A percentile compares a stretch with the other conserved stretches of the same genome.
Evolutionary conservation across 1,140 invertebrate genomes (phyloP).

Genomic region (Hycleus cichorii): DNA sequence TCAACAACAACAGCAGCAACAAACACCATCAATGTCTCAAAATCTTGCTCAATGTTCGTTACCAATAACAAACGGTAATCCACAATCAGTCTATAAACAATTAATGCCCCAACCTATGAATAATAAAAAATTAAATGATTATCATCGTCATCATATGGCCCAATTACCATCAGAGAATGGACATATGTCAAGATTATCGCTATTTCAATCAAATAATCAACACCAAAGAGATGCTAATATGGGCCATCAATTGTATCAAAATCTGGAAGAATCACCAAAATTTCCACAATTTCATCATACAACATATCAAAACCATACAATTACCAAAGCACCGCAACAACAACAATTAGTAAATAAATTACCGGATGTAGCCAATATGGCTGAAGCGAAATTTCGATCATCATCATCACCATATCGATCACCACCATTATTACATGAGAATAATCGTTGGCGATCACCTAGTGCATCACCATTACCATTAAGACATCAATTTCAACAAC

Average conservation of each 20-base stretch:
- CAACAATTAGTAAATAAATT: neutral
- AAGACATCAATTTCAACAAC: slow-evolving; percentile 20
- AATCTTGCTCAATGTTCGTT: slow-evolving; percentile 7
- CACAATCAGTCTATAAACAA: slow-evolving; percentile 6
- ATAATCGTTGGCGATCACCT: slow-evolving; percentile 30
- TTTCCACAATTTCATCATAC: slow-evolving; percentile 25
- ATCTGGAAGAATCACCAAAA: slow-evolving; percentile 1
- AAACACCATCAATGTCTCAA: neutral
- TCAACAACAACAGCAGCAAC: slow-evolving; percentile 9
- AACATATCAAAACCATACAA: slow-evolving; percentile 19
- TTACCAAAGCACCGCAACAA: neutral
- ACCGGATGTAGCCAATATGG: slow-evolving; percentile 6
- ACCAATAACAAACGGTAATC: slow-evolving; percentile 7
- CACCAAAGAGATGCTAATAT: slow-evolving; percentile 25
- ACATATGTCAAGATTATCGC: slow-evolving; percentile 15
- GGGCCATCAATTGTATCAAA: neutral
- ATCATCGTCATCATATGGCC: neutral
- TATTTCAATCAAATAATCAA: slow-evolving; percentile 14
- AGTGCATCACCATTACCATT: slow-evolving; percentile 30
- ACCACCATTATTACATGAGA: neutral
- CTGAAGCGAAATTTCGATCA: neutral
- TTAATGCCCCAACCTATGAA: neutral
- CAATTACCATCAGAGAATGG: slow-evolving; percentile 17
- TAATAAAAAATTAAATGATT: slow-evolving; percentile 1
- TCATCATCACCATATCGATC: neutral